These are phyloP conservation scores for Phyllostomus hastatus DNA, from an alignment of 2,113 vertebrate genomes.

Conservation along the genomic window DNA sequence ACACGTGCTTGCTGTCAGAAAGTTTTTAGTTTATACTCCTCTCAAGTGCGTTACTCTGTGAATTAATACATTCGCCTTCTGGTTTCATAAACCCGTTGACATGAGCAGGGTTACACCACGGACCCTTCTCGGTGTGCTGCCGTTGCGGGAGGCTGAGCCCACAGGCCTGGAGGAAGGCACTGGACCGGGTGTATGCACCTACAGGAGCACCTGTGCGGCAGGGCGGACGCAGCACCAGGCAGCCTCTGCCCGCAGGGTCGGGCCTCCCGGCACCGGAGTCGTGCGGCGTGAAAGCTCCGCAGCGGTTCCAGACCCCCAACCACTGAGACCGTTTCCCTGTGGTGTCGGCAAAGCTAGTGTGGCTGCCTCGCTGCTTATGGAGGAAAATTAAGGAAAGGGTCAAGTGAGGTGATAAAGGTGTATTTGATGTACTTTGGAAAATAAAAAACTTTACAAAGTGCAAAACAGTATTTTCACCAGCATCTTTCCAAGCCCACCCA, in stretches of 20 bases:
- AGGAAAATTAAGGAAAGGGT: background rate
- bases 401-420: background rate
- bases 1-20: background rate
- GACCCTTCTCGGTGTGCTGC: background rate
- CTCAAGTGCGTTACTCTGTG: background rate
- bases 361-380: background rate
- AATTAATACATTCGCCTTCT: background rate
- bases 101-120: background rate
- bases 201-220: background rate
- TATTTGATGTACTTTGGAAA: background rate
- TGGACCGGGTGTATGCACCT: background rate
- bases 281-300: background rate
- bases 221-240: accelerated
- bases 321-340: background rate
- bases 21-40: background rate
- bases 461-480: background rate
- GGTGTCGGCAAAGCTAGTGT: background rate
- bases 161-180: background rate
- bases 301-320: background rate
- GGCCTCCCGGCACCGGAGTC: background rate
- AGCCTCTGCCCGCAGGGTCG: too few relatives aligned
- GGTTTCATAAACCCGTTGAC: background rate
- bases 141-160: background rate
- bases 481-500: background rate
- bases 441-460: background rate